Percentiles rank a stretch among this genome's conserved stretches.
These are phyloP conservation scores for Pomatostomus ruficeps DNA, from an alignment of 2,113 vertebrate genomes.

Conservation along the genomic window DNA sequence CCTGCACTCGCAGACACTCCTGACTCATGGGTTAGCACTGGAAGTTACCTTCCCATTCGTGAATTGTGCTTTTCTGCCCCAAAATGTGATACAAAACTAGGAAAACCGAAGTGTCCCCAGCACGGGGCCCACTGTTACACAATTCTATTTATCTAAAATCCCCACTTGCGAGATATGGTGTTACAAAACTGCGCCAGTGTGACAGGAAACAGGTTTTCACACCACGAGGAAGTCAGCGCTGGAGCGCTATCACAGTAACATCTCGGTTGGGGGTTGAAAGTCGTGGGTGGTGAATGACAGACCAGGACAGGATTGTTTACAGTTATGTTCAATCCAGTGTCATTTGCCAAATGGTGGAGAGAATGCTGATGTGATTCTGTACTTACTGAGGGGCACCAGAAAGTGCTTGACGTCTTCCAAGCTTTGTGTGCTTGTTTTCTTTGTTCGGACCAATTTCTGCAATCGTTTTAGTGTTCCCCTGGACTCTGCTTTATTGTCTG, in stretches of 20 bases:
- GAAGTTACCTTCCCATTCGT: neutral
- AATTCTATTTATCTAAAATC: neutral
- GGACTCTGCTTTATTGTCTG: conserved; percentile 61
- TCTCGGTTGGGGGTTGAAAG: neutral
- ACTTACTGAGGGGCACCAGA: conserved; percentile 66
- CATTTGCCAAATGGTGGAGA: neutral
- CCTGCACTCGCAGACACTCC: neutral
- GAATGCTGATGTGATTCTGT: neutral
- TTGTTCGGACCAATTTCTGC: conserved; percentile 76
- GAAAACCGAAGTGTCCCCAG: neutral
- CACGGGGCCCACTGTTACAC: neutral
- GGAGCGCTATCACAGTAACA: neutral
- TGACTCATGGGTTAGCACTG: neutral
- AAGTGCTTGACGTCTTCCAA: conserved; percentile 66
- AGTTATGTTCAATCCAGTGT: neutral
- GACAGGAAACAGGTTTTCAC: conserved; percentile 35
- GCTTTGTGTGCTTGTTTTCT: conserved; percentile 59
- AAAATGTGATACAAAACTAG: neutral
- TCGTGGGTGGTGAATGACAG: conserved; percentile 34
- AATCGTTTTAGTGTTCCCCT: conserved; percentile 75
- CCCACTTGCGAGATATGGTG: neutral
- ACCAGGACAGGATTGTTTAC: conserved; percentile 34
- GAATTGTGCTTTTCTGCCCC: neutral
- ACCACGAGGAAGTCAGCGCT: neutral
- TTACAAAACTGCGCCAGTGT: neutral